These are phyloP conservation scores for Punctoribates punctum DNA, from an alignment of 2,888 invertebrate genomes.

Conservation along the genomic window DNA sequence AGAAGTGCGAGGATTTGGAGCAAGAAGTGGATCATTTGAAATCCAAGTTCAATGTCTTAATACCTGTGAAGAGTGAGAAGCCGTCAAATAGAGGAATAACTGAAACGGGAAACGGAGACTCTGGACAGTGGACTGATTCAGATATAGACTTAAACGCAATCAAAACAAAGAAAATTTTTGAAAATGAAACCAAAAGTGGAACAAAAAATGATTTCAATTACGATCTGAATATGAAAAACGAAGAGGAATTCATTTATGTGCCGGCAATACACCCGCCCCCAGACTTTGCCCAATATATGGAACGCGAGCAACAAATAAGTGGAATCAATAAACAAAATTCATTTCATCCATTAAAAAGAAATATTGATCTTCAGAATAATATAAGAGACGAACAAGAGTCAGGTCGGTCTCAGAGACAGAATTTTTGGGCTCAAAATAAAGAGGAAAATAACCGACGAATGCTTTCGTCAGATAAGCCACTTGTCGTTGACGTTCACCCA, in stretches of 20 bases:
- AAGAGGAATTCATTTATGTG: slow-evolving; percentile 49
- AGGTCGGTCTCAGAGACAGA: slow-evolving; percentile 31
- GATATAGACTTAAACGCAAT: slow-evolving; percentile 20
- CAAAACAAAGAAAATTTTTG: background rate
- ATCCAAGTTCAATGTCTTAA: slow-evolving; percentile 35
- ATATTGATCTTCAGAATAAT: no score
- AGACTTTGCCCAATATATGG: slow-evolving; percentile 41
- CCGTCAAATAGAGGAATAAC: background rate
- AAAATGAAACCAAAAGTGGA: background rate
- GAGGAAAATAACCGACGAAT: background rate
- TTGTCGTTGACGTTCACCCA: slow-evolving; percentile 35
- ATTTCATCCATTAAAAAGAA: background rate
- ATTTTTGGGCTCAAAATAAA: background rate
- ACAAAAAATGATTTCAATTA: slow-evolving; percentile 4
- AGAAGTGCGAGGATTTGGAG: slow-evolving; percentile 48
- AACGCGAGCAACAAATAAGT: background rate
- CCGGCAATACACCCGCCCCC: slow-evolving; percentile 47
- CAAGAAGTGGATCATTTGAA: slow-evolving; percentile 46
- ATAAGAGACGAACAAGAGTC: no score
- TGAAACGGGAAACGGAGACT: slow-evolving; percentile 42
- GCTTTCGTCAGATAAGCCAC: background rate
- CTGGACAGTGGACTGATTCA: slow-evolving; percentile 42
- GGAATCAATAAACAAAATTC: background rate
- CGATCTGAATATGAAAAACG: slow-evolving; percentile 44
- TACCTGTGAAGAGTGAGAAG: background rate